Percentiles rank a stretch among this genome's conserved stretches.
Evolutionary conservation across 2,888 invertebrate genomes (phyloP).

Genomic region (Dryobota labecula): DNA sequence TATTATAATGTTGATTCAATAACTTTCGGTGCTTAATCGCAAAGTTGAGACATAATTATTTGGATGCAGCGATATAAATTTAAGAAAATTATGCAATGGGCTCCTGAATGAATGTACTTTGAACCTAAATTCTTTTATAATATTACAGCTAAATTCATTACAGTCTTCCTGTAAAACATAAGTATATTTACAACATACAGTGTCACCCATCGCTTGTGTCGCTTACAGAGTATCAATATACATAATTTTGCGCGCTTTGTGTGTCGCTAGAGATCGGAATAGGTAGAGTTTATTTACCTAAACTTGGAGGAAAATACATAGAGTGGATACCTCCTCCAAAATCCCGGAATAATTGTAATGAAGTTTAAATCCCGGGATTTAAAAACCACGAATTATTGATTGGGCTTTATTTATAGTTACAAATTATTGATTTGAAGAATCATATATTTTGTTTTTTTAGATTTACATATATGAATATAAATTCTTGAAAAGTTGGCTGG

Average conservation of each 20-base stretch:
- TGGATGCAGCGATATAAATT: background rate
- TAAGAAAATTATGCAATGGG: background rate
- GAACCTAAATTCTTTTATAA: slow-evolving; percentile 6
- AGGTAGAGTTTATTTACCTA: too few species aligned
- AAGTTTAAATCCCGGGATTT: too few species aligned
- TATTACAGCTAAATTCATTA: slow-evolving; percentile 9
- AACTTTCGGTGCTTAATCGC: background rate
- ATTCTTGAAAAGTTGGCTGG: too few species aligned
- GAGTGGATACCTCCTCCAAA: too few species aligned
- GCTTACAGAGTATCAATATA: slow-evolving; percentile 41
- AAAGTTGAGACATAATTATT: background rate
- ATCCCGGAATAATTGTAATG: too few species aligned
- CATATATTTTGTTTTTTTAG: too few species aligned
- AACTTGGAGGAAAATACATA: too few species aligned
- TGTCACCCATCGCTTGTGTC: slow-evolving; percentile 52
- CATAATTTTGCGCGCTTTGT: slow-evolving; percentile 27
- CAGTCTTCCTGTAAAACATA: slow-evolving; percentile 3
- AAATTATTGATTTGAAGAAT: too few species aligned
- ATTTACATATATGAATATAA: too few species aligned
- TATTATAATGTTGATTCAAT: background rate
- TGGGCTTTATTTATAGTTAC: too few species aligned
- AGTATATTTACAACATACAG: slow-evolving; percentile 38
- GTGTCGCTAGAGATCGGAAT: too few species aligned
- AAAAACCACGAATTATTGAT: too few species aligned
- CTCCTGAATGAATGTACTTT: slow-evolving; percentile 1